These are phyloP conservation scores for Podarcis cretensis DNA, from an alignment of 2,113 vertebrate genomes.

Conservation along the genomic window DNA sequence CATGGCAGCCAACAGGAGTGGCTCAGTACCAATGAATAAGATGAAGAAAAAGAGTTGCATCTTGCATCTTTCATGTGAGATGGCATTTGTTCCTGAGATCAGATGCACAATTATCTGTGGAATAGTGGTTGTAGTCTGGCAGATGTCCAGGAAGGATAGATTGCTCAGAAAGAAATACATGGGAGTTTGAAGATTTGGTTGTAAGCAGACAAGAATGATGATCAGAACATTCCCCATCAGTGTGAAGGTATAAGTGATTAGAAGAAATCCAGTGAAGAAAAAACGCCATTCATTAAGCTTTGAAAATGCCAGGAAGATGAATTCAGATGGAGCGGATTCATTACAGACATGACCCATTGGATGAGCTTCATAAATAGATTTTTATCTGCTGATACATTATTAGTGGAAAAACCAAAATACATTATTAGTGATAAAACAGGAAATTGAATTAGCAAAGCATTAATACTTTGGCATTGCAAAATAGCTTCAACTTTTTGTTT, in stretches of 20 bases:
- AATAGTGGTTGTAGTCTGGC: neutral
- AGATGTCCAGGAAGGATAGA: neutral
- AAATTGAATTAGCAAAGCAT: neutral
- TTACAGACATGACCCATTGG: neutral
- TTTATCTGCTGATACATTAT: neutral
- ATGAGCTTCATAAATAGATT: neutral
- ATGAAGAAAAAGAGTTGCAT: neutral
- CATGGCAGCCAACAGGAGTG: constrained; percentile 50
- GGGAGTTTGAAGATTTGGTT: neutral
- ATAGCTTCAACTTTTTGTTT: no score
- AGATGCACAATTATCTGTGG: neutral
- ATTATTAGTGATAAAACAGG: neutral
- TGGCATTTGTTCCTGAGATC: neutral
- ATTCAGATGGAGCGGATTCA: neutral
- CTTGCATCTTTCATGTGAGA: neutral
- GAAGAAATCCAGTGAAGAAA: neutral
- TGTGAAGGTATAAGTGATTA: neutral
- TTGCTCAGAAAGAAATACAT: constrained; percentile 34
- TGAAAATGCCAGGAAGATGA: neutral
- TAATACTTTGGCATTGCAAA: no score
- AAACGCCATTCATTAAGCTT: neutral
- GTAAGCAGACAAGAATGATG: neutral
- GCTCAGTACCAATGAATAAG: constrained; percentile 28
- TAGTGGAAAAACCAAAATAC: neutral
- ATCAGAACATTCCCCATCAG: neutral